Conservation (phyloP, 2,888 invertebrate genomes). For the Gymnocheta viridis region DNA sequence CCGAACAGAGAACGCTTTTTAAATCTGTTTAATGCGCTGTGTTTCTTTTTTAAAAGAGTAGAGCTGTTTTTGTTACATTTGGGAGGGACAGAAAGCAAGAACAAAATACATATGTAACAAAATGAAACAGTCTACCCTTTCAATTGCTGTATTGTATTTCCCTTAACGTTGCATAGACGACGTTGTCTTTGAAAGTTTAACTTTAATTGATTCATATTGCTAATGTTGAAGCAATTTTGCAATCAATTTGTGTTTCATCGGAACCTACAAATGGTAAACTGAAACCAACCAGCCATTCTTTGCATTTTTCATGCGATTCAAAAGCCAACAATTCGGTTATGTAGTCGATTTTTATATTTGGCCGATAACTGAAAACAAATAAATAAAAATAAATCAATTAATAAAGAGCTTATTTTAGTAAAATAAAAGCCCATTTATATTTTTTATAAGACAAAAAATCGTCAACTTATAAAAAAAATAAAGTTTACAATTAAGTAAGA, state of each 20-base stretch:
- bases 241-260: constrained; percentile 91
- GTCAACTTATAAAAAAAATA: neutral
- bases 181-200: constrained; percentile 9
- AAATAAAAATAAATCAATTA: neutral
- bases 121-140: constrained; percentile 51
- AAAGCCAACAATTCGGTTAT: constrained; percentile 94
- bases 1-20: constrained; percentile 55
- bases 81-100: neutral
- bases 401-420: neutral
- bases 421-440: neutral
- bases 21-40: neutral
- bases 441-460: neutral
- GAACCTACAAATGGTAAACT: constrained; percentile 88
- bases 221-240: constrained; percentile 86
- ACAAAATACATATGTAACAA: constrained; percentile 33
- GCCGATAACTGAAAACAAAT: constrained; percentile 92
- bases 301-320: constrained; percentile 90
- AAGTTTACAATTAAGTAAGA: no score
- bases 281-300: constrained; percentile 93
- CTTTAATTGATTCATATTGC: constrained; percentile 72
- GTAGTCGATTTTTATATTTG: constrained; percentile 93
- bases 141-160: constrained; percentile 32
- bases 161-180: constrained; percentile 41
- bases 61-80: constrained; percentile 45
- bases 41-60: constrained; percentile 27